Percentiles rank a stretch among this genome's conserved stretches.
phyloP scores from a whole-genome alignment of 2,888 invertebrate genomes.

The Colletes collaris region DNA sequence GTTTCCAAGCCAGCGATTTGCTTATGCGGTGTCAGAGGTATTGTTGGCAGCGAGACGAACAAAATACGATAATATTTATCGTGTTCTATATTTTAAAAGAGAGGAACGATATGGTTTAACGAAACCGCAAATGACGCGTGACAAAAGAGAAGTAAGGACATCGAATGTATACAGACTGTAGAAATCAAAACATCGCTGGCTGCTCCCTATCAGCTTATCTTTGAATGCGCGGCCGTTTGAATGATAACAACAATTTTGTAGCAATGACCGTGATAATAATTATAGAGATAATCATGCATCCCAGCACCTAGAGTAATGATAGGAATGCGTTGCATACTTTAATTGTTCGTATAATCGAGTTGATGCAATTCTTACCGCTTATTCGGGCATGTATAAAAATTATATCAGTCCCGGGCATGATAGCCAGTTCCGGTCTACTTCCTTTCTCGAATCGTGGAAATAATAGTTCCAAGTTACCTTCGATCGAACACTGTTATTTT shows the following conservation, averaged over 20 bases:
- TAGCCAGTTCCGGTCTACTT: too few species aligned
- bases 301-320: too few species aligned
- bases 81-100: conserved; percentile 34
- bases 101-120: conserved; percentile 14
- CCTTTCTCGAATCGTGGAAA: too few species aligned
- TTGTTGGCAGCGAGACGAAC: conserved; percentile 5
- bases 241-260: not conserved
- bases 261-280: not conserved
- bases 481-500: too few species aligned
- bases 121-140: conserved; percentile 55
- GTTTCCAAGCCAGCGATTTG: too few species aligned
- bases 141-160: conserved; percentile 37
- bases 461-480: too few species aligned
- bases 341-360: too few species aligned
- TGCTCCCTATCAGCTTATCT: conserved; percentile 30
- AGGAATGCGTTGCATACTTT: too few species aligned
- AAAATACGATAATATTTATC: conserved; percentile 48
- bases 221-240: not conserved
- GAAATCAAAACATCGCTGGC: conserved; percentile 4
- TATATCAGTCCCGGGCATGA: too few species aligned
- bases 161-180: conserved; percentile 1
- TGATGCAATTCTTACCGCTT: too few species aligned
- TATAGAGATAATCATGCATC: not conserved
- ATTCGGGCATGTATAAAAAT: too few species aligned
- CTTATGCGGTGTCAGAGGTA: not conserved